Evolutionary conservation across 2,888 invertebrate genomes (phyloP), one percentile per base, ranked within the genome.

Genomic region (Dicyrtoma fusca): DNA sequence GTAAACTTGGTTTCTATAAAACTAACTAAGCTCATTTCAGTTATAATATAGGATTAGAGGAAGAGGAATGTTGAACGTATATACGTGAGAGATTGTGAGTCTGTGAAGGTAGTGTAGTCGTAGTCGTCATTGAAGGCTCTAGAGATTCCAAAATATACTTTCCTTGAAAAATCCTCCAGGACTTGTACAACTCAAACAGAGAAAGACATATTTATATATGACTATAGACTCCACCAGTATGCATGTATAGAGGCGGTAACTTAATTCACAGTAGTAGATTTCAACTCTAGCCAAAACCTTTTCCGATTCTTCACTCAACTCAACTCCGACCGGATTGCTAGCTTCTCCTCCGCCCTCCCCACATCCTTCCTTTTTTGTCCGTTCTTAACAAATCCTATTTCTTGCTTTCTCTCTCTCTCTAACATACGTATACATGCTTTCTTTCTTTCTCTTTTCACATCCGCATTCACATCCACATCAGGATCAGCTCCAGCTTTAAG

Each of bases 101-200:
- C 2, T 51, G 21, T 34, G 51, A 51, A 51, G 8, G n/a, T 51
- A 51, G 14, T 19, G 51, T 19, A 21, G 21, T 19, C 51, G 21
- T 51, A 19, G 44, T 61, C 61, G 61, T 61, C 61, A 61, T 61
- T 44, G 61, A 47, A 68, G 17, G 59, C 47, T 68, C 47, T 65
- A 65, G 57, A 68, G 68, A 68, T 47, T 68, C 65, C 19, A 68
- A 25, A 68, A 45, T 68, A 55, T 44, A 25, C 59, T 59, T 68
- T 68, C 55, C 45, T 57, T 57, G 47, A 59, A 68, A 68, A 68
- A 68, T 68, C 68, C 68, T 68, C 25, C 17, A 68, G 68, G 68
- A 68, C 59, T 25, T 66, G 66, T 23, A 68, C 68, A 68, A 68
- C 57, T 68, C 68, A 59, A 68, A 68, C 45, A 68, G 55, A 55